A percentile compares a stretch with the other conserved stretches of the same genome.
Evolutionary conservation across 2,888 invertebrate species (phyloP).

Genomic region (Suillia variegata): DNA sequence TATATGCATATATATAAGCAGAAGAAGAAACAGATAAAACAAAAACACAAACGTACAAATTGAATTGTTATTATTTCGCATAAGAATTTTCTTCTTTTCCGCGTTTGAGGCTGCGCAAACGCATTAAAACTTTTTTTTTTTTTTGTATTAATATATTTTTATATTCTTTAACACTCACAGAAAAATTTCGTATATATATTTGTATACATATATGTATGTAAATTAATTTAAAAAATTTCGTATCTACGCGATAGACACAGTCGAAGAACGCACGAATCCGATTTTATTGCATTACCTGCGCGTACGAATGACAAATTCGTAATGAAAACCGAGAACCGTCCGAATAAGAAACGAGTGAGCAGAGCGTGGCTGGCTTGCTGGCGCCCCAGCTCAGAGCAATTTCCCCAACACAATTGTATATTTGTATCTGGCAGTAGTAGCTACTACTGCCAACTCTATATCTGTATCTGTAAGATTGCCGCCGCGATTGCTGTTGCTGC

Average conservation of each 20-base stretch:
- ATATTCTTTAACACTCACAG: conserved; percentile 14
- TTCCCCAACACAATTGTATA: not conserved
- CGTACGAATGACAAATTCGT: conserved; percentile 60
- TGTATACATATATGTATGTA: too few species aligned
- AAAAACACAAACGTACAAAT: conserved; percentile 8
- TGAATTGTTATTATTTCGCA: conserved; percentile 39
- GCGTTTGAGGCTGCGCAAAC: not conserved
- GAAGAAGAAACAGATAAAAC: too few species aligned
- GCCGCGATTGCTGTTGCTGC: too few species aligned
- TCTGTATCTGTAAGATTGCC: conserved; percentile 10
- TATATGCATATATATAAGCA: too few species aligned
- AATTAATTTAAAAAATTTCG: too few species aligned
- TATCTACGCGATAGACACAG: too few species aligned
- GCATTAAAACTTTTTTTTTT: conserved; percentile 16
- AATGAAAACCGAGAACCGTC: too few species aligned
- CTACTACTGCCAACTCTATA: not conserved
- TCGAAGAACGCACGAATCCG: conserved; percentile 50
- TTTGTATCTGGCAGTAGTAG: conserved; percentile 17
- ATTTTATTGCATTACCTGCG: conserved; percentile 58
- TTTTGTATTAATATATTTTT: not conserved
- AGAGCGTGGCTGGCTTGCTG: conserved; percentile 24
- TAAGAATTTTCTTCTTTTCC: not conserved
- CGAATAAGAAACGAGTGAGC: conserved; percentile 19
- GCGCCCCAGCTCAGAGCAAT: conserved; percentile 3
- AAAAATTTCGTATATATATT: too few species aligned